Conservation (phyloP, 2,113 vertebrate species). For the Corapipo altera region DNA sequence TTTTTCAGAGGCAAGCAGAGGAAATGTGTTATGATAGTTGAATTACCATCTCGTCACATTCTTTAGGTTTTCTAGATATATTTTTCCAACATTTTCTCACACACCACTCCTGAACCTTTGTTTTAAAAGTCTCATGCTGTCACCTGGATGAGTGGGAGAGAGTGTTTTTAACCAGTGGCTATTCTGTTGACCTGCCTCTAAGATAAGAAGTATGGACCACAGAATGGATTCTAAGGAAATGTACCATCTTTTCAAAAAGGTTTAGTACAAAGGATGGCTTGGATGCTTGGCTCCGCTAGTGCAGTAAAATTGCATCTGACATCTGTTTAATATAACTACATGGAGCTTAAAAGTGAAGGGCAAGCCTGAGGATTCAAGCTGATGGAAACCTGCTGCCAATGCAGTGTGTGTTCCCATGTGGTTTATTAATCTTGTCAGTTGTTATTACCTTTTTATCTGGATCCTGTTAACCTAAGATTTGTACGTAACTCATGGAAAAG, state of each 20-base stretch:
- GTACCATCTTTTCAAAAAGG: background rate
- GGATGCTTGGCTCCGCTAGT: slow-evolving; percentile 33
- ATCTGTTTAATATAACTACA: slow-evolving; percentile 75
- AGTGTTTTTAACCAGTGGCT: background rate
- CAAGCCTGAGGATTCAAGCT: slow-evolving; percentile 55
- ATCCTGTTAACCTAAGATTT: slow-evolving; percentile 79
- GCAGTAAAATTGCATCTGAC: slow-evolving; percentile 61
- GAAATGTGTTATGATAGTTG: background rate
- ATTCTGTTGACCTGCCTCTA: background rate
- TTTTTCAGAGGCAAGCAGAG: background rate
- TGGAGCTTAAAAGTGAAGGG: slow-evolving; percentile 58
- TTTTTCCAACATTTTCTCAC: background rate
- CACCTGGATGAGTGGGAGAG: background rate
- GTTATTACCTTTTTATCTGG: slow-evolving; percentile 80
- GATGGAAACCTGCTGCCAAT: slow-evolving; percentile 64
- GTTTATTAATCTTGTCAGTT: slow-evolving; percentile 82
- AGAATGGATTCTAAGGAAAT: background rate
- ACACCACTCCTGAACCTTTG: background rate
- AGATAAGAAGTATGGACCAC: background rate
- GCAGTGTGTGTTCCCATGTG: slow-evolving; percentile 28
- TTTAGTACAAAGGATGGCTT: background rate
- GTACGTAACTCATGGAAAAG: slow-evolving; percentile 81
- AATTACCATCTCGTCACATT: background rate
- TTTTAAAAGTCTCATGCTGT: background rate
- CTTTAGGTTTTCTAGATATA: background rate